phyloP scores from a whole-genome alignment of 2,113 vertebrate genomes.

The Pontoporia blainvillei region DNA sequence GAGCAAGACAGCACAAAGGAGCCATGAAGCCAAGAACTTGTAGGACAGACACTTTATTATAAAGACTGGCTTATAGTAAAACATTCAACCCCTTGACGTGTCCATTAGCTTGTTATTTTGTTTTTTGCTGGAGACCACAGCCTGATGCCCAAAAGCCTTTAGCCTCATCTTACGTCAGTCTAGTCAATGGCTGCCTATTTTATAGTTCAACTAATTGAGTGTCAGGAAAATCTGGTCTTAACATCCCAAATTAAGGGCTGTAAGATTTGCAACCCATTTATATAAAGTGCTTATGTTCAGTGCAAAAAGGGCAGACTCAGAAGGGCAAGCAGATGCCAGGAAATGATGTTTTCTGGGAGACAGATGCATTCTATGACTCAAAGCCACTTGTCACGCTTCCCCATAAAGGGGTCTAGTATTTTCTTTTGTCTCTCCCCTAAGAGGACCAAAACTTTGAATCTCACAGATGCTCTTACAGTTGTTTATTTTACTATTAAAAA shows the following conservation, averaged over 20 bases:
- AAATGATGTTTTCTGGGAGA: background rate
- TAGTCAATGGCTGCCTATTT: background rate
- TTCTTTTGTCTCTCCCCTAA: constrained; percentile 30
- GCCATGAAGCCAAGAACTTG: background rate
- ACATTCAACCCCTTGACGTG: background rate
- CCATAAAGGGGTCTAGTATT: constrained; percentile 31
- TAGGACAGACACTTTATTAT: constrained; percentile 59
- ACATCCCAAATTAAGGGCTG: constrained; percentile 54
- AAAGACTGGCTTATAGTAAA: background rate
- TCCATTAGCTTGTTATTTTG: background rate
- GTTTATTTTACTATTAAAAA: constrained; percentile 62
- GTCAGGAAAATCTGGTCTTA: constrained; percentile 55
- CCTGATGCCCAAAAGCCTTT: background rate
- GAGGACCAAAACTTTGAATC: constrained; percentile 35
- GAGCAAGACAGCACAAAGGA: background rate
- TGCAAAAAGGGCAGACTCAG: constrained; percentile 79
- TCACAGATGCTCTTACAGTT: constrained; percentile 57
- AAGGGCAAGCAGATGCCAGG: constrained; percentile 48
- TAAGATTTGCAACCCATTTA: constrained; percentile 56
- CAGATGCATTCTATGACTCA: background rate
- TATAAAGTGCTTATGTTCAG: constrained; percentile 85
- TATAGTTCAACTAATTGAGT: constrained; percentile 19
- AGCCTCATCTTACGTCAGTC: background rate
- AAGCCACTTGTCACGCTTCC: background rate
- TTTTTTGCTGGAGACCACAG: constrained; percentile 24